Evolutionary conservation across 2,888 invertebrate species (phyloP), one percentile per base, ranked within the genome.

Genomic region (Caenorhabditis sinica): DNA sequence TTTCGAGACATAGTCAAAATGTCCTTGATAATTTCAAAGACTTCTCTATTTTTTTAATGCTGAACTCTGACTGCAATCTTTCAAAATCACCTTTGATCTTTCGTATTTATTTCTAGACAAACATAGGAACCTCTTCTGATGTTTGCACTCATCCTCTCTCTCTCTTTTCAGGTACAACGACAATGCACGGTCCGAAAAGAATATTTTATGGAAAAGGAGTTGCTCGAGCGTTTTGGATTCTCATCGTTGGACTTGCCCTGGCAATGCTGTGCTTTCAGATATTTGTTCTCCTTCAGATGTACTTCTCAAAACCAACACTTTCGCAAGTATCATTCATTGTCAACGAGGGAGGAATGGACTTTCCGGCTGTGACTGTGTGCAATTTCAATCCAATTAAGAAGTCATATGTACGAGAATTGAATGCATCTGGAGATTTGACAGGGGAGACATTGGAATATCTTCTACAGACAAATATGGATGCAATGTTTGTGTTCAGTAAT

Each of bases 291-390:
- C 40, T 85, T 20, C 68, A 77, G 30, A 82, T 79, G 69, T 88
- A 86, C 79, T 60, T 81, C 40, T 79, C 81, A 13, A 84, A 86
- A n/a, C 88, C 88, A 17, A 85, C 76, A 23, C 73, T 82, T 8
- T 87, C 87, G 6, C 87, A 88, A 82, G 87, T 90, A 2, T 90
- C 90, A n/a, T 90, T 91, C 53, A 73, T 90, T 33, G 82, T 89
- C 30, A 86, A 89, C 25, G 91, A 91, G 36, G 80, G 89, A 30
- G 91, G 91, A n/a, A 83, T 91, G 73, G 79, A 85, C 17, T 90
- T 91, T 60, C 91, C 91, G 36, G 82, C 86, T 9, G 87, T 91
- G 30, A 91, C 91, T 11, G 85, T 91, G 9, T 91, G 91, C 85
- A 91, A 88, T 65, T 91, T 89, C 86, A 91, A 91, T 73, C 88